Percentiles rank a stretch among this genome's conserved stretches.
These are phyloP conservation scores for Anoplolepis gracilipes DNA, from an alignment of 1,140 invertebrate genomes.

Conservation along the genomic window DNA sequence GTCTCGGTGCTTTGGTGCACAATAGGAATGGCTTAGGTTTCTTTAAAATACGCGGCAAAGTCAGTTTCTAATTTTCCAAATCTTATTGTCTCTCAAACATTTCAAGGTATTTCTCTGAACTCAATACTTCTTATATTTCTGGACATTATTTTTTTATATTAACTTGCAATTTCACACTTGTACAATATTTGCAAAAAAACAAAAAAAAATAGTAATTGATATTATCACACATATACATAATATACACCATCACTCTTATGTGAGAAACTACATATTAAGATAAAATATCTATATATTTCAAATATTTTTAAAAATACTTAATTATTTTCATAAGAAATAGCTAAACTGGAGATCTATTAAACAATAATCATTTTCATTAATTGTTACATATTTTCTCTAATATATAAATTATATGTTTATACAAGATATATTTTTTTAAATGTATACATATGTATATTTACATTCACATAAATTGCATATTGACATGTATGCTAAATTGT, in stretches of 20 bases:
- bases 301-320: conserved; percentile 10
- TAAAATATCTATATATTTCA: background rate
- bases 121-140: conserved; percentile 4
- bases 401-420: conserved; percentile 26
- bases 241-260: conserved; percentile 19
- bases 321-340: conserved; percentile 28
- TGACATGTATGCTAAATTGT: background rate
- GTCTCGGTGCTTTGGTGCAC: conserved; percentile 92
- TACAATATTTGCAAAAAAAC: conserved; percentile 48
- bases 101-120: conserved; percentile 1
- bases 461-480: background rate
- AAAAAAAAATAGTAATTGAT: conserved; percentile 13
- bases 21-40: conserved; percentile 94
- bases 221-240: background rate
- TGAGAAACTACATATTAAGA: conserved; percentile 22
- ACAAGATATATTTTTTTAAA: background rate
- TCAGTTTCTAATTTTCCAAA: conserved; percentile 90
- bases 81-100: background rate
- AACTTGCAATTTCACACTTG: background rate
- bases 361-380: conserved; percentile 22
- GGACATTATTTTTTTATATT: background rate
- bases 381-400: background rate
- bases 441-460: background rate
- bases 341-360: background rate
- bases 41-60: conserved; percentile 94